Base-by-base conservation (phyloP, 2,797 vertebrate genomes). In the Scleropages formosus region DNA sequence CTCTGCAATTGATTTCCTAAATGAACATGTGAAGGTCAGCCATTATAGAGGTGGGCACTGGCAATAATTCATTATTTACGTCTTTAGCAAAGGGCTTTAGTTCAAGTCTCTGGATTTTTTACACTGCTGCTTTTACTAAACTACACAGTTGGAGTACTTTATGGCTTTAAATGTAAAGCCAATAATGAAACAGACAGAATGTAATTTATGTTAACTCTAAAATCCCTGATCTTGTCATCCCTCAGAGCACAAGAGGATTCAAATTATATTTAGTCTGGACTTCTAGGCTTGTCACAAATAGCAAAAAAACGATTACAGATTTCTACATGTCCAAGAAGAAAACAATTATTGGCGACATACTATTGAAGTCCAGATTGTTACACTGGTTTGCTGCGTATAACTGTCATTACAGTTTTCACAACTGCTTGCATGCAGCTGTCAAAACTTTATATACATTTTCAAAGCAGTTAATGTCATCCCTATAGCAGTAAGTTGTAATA, bases 1-100 rank as follows among this genome's bases (percentile, higher is more conserved):
- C 68, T 70, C 49, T 44, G 76, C 84, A 11, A 90, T 88, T 85
- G 85, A 87, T 90, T 89, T 85, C 78, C 20, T n/a, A 61, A 75
- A 58, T 80, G 66, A 74, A 70, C 61, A 46, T 71, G 80, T 85
- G 77, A 80, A 75, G 64, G 79, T 66, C 77, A 61, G n/a, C 47
- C 75, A 79, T 78, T 79, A 78, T 73, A 51, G 56, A 66, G 68
- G 73, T 31, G 80, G 15, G 56, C 71, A 56, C 53, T 60, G 58
- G 63, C 68, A 66, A 75, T 66, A 72, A 74, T 84, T 77, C 77
- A 87, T 84, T 85, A 88, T 86, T 88, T 84, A 84, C 86, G 82
- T 60, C 78, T 78, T 74, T 64, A 75, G 73, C 26, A 78, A 59
- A 66, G 80, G 82, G 83, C 82, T 85, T 76, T 56, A 72, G 64